phyloP scores from a whole-genome alignment of 1,140 invertebrate genomes.

The Aphidius gifuensis region DNA sequence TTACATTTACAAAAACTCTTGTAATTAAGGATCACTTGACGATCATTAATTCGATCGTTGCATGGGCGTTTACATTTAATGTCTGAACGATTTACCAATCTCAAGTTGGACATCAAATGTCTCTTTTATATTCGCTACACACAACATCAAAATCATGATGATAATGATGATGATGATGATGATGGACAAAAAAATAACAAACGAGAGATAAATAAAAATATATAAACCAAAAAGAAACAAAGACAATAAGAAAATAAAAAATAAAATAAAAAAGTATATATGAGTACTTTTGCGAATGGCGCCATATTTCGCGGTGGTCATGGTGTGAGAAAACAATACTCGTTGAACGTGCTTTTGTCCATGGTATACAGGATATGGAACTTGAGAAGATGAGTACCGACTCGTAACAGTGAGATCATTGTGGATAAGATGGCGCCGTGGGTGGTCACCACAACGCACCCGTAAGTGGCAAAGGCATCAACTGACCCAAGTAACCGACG shows the following conservation, averaged over 20 bases:
- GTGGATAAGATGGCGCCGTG: slow-evolving; percentile 50
- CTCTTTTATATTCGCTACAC: too few species aligned
- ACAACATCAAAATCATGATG: too few species aligned
- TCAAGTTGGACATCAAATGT: too few species aligned
- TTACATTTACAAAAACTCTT: too few species aligned
- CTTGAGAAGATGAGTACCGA: slow-evolving; percentile 47
- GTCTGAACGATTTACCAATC: too few species aligned
- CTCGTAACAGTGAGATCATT: slow-evolving; percentile 38
- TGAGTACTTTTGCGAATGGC: not conserved
- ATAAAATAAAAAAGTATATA: not conserved
- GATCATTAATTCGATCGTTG: too few species aligned
- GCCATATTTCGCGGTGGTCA: not conserved
- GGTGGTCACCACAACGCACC: slow-evolving; percentile 40
- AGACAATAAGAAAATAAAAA: not conserved
- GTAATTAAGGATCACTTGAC: too few species aligned
- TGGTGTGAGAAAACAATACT: slow-evolving; percentile 22
- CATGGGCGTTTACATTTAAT: too few species aligned
- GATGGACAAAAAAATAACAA: too few species aligned
- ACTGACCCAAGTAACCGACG: slow-evolving; percentile 1
- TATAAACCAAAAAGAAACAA: not conserved
- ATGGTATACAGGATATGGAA: slow-evolving; percentile 47
- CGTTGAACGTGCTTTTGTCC: slow-evolving; percentile 8
- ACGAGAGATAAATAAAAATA: not conserved
- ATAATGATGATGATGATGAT: too few species aligned
- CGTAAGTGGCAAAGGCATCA: slow-evolving; percentile 1